phyloP scores from a whole-genome alignment of 2,797 vertebrate species.

The Chiloscyllium punctatum region DNA sequence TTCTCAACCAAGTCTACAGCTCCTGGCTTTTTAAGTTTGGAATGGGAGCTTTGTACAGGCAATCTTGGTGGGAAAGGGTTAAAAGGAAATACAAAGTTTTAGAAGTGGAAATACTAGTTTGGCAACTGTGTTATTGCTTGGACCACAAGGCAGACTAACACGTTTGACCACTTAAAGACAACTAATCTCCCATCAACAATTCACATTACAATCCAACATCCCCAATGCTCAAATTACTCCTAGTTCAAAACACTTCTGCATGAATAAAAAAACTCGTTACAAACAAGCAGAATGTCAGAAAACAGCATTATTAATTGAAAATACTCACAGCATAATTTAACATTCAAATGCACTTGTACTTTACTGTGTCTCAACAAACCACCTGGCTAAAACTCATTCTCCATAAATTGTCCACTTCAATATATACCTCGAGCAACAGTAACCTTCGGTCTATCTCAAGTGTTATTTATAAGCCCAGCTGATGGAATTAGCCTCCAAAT shows the following conservation, averaged over 20 bases:
- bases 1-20: background rate
- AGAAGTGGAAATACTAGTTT: constrained; percentile 27
- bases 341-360: background rate
- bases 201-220: background rate
- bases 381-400: background rate
- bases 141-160: constrained; percentile 21
- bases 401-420: background rate
- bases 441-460: background rate
- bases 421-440: background rate
- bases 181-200: background rate
- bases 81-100: constrained; percentile 25
- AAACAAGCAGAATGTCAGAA: background rate
- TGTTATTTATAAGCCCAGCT: background rate
- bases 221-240: background rate
- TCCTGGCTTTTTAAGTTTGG: background rate
- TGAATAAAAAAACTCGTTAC: background rate
- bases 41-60: too few species aligned
- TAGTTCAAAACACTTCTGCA: background rate
- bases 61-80: background rate
- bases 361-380: background rate
- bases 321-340: background rate
- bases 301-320: background rate
- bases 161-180: constrained; percentile 8
- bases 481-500: background rate
- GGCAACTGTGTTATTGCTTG: background rate